Evolutionary conservation across 1,140 invertebrate species (phyloP), one percentile per base, ranked within the genome.

Genomic region (Drosophila ohnishii): DNA sequence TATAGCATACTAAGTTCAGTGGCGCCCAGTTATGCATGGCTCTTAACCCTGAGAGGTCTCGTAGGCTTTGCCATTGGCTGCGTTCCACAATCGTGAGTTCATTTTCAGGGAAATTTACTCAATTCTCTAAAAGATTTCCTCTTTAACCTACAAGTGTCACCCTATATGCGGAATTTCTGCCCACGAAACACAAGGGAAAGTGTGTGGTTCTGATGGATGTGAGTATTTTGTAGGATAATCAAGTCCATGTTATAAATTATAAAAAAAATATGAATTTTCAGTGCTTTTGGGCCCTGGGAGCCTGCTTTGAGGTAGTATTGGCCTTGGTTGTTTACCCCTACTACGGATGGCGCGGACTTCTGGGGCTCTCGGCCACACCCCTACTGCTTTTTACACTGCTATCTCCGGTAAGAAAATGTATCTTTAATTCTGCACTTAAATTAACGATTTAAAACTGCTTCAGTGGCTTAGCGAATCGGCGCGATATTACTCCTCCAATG

Each of bases 21-120:
- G 90, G 95, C 98, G 2, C 97, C 97, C 19, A 98, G 95, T 90
- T 99, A 97, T 90, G 94, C 96, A 34, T 98, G 98, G 97, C 94
- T 99, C 32, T 92, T 99, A 16, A 94, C 98, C 60, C 93, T 99
- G 30, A 93, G 98, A 91, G 97, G 97, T 39, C 93, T 98, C 3
- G 98, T 98, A 47, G 98, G 98, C 13, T 98, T 99, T 94, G 97
- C 97, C 25, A 98, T 99, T 90, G 98, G 98, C 71, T 98, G 98
- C 92, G 97, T 98, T 32, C 97, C 98, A 64, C 98, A 99, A 93
- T 98, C 97, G 97, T 99, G 94, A 96, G 60, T 78, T 55, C 16
- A 48, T 19, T 55, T 39, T 5, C 5, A 16, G 5, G 25, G 11
- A 44, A 28, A 14, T 22, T 3, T 0, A 0, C 1, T 13, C 9